These are phyloP conservation scores for Lasius platythorax DNA, from an alignment of 2,888 invertebrate genomes.

Conservation along the genomic window DNA sequence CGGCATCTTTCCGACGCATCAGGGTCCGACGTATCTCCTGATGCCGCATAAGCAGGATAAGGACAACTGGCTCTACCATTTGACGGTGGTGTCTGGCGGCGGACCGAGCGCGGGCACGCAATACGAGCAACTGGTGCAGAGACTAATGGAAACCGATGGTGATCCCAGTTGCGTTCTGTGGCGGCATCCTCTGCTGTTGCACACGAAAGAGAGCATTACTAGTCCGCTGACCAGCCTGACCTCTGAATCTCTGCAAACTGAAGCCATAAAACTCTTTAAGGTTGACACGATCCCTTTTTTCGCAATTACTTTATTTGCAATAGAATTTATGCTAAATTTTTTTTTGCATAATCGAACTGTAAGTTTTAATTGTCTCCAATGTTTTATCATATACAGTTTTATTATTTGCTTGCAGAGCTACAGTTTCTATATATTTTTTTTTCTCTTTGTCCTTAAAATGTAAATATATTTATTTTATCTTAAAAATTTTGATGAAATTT, in stretches of 20 bases:
- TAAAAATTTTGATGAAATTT: conserved; percentile 5
- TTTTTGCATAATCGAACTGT: neutral
- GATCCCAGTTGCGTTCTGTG: conserved; percentile 97
- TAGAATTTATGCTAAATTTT: neutral
- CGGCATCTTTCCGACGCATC: conserved; percentile 97
- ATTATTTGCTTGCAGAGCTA: neutral
- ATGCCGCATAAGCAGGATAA: conserved; percentile 97
- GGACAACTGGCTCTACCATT: conserved; percentile 94
- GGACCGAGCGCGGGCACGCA: conserved; percentile 97
- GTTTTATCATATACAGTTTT: neutral
- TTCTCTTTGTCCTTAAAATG: neutral
- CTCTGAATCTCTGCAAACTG: conserved; percentile 94
- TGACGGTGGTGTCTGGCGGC: conserved; percentile 97
- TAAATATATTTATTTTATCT: neutral
- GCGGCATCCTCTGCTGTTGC: conserved; percentile 96
- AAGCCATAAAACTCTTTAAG: conserved; percentile 97
- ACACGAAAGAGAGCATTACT: conserved; percentile 96
- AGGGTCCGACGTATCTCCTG: conserved; percentile 97
- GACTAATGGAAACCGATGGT: conserved; percentile 98
- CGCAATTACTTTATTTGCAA: neutral
- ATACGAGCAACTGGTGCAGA: conserved; percentile 98
- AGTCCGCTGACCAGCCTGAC: conserved; percentile 96
- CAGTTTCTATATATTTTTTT: conserved; percentile 11
- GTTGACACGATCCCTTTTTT: conserved; percentile 84
- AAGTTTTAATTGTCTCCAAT: conserved; percentile 19